Evolutionary conservation across 2,888 invertebrate genomes (phyloP), one percentile per base, ranked within the genome.

Genomic region (Drosophila ezoana): DNA sequence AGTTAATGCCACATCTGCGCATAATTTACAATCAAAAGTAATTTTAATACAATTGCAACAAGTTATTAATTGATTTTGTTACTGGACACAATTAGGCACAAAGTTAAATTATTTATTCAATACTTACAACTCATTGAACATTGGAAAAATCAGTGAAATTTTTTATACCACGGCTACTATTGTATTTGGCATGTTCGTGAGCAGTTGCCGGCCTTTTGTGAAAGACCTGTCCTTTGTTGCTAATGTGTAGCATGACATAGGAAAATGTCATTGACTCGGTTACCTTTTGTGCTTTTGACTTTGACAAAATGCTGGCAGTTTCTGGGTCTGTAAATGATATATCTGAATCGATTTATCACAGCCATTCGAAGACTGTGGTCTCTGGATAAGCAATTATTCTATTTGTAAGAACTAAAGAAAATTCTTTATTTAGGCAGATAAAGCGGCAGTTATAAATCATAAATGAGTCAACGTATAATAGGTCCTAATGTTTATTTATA

Each of bases 231-330:
- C 65, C 69, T 60, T 76, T 66, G 74, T 72, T 67, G 66, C 67
- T 74, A 73, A 66, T 77, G 76, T 28, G 49, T 40, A 38, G 35
- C 53, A 57, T 67, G 72, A 67, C 58, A 75, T 61, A 51, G 59
- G 59, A 53, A 67, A 72, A 74, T 67, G 65, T 23, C 32, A 49
- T 64, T 57, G 40, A n/a, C 44, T 43, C 14, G 54, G 20, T 75
- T 70, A 68, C 51, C 60, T 66, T 60, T 58, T 51, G 59, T 83
- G 81, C 43, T 48, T 23, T 52, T 68, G 85, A 83, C 87, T 81
- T 81, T 83, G 87, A 83, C 76, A 84, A 81, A 87, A 76, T 63
- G 76, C 60, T 63, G 64, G 71, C 71, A 49, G 63, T 65, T 53
- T 13, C 18, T 44, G 37, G 43, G 18, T 20, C 23, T 75, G 44